Conservation (phyloP, 2,113 vertebrate genomes). For the Etheostoma cragini region DNA sequence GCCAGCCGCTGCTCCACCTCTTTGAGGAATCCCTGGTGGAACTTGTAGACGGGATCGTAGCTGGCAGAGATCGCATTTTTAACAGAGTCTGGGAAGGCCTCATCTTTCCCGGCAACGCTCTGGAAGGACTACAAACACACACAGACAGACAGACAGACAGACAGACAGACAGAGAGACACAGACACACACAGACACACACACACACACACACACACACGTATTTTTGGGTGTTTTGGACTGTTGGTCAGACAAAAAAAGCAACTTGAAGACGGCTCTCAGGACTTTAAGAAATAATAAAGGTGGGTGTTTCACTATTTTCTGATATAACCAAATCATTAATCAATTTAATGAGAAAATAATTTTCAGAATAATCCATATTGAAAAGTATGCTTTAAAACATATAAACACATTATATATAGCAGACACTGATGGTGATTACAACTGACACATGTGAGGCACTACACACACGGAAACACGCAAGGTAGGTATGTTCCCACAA, state of each 20-base stretch:
- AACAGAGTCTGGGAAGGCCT: slow-evolving; percentile 88
- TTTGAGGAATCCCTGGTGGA: slow-evolving; percentile 93
- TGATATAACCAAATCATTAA: not conserved
- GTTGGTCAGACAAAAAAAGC: no score
- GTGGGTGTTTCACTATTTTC: no score
- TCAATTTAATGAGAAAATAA: not conserved
- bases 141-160: no score
- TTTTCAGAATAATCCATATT: not conserved
- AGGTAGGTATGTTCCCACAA: not conserved
- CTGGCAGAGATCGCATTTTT: slow-evolving; percentile 88
- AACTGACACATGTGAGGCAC: not conserved
- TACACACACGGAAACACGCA: not conserved
- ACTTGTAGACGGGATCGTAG: slow-evolving; percentile 94
- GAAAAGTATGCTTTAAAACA: not conserved
- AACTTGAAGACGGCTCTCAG: no score
- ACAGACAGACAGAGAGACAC: no score
- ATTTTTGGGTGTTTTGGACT: no score
- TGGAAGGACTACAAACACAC: slow-evolving; percentile 87
- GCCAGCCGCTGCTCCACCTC: slow-evolving; percentile 94
- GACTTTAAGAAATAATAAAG: no score
- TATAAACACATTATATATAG: not conserved
- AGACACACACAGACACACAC: not conserved
- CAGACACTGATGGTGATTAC: not conserved
- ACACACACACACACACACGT: not conserved
- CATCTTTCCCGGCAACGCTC: slow-evolving; percentile 86